Percentiles rank a stretch among this genome's conserved stretches.
These are phyloP conservation scores for Serranus cabrilla DNA, from an alignment of 2,797 vertebrate genomes.

Conservation along the genomic window DNA sequence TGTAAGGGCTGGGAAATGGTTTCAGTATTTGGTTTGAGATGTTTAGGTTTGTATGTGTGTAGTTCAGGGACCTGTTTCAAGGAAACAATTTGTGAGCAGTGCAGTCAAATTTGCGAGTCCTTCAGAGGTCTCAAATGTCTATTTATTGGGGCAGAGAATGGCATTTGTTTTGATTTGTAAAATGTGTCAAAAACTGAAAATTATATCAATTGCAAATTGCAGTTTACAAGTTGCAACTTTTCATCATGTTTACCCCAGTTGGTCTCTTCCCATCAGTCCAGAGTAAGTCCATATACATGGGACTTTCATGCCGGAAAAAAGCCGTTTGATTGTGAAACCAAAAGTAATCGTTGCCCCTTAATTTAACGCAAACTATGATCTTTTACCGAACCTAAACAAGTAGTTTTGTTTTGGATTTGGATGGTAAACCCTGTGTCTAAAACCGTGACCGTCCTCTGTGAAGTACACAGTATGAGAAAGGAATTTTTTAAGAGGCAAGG, in stretches of 20 bases:
- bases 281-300: no score
- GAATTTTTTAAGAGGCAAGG: no score
- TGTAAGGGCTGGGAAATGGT: no score
- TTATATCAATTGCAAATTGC: not conserved
- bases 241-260: not conserved
- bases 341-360: no score
- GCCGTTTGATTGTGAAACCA: no score
- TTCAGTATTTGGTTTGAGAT: not conserved
- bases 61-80: not conserved
- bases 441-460: no score
- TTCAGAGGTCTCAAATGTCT: not conserved
- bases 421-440: no score
- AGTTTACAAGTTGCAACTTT: conserved; percentile 9
- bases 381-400: no score
- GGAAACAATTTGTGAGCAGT: not conserved
- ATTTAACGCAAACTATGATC: no score
- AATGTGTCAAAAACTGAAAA: not conserved
- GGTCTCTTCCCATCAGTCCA: not conserved
- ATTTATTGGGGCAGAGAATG: not conserved
- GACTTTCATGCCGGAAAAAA: no score
- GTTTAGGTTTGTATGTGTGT: not conserved
- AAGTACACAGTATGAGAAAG: no score
- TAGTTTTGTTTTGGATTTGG: no score
- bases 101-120: not conserved
- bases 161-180: conserved; percentile 7